Base-by-base conservation (phyloP, 2,888 invertebrate species). In the Dryocosmus kuriphilus region DNA sequence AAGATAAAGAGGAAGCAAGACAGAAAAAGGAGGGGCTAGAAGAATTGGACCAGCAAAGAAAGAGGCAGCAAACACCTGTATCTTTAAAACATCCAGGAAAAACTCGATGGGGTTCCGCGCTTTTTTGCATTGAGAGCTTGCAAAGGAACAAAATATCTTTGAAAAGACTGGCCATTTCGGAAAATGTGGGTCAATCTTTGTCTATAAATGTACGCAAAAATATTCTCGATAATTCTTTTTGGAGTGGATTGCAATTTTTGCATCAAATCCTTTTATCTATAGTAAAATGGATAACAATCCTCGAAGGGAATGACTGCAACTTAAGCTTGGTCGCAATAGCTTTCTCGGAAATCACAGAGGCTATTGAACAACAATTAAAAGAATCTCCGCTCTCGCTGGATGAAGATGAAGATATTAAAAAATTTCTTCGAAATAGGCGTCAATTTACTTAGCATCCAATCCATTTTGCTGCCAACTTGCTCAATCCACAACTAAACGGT, bases 391-490 rank as follows among this genome's bases (percentile, higher is more conserved):
- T 63, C 19, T 65, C 71, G 63, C 14, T 62, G 7, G 11, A 63
- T 22, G 38, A 67, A 77, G 67, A 51, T 38, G 4, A 51, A 46
- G 35, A 35, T 61, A 71, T 78, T 30, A 55, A 63, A 35, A 27
- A 51, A 22, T 22, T 65, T 51, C 57, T 78, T n/a, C 60, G 63
- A 62, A 71, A 77, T 19, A 77, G 79, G 11, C 24, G 62, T 51
- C 73, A 67, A 22, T 78, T 78, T 75, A 74, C 76, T 41, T 46
- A 78, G 24, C 67, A 35, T 16, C 74, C 78, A 35, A 73, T 81
- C 14, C 81, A 83, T 76, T 81, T 61, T 51, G 81, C 78, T n/a
- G 80, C 80, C 27, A 81, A 79, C 60, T 75, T 81, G 74, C 51
- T 81, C 32, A 74, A 80, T 77, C 76, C 79, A 32, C 62, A 67